Conservation (phyloP, 1,140 invertebrate genomes). For the Drosophila pruinosa region DNA sequence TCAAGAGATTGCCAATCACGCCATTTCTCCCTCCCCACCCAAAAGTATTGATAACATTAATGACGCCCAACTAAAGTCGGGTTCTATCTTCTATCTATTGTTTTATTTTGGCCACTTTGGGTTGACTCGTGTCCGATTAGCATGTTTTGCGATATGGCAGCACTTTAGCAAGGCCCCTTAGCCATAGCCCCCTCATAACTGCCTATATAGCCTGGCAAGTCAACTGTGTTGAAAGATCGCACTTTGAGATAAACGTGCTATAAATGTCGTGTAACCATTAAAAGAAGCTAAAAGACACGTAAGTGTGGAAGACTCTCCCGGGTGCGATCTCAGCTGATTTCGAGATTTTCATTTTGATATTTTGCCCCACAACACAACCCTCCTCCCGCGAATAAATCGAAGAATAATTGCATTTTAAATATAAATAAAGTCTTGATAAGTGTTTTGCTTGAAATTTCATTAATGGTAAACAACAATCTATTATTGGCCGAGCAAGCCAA, state of each 20-base stretch:
- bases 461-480: neutral
- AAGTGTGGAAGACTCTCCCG: neutral
- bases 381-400: neutral
- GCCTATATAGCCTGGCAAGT: neutral
- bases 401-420: conserved; percentile 2
- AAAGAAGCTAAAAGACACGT: neutral
- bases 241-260: neutral
- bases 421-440: conserved; percentile 1
- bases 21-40: neutral
- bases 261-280: neutral
- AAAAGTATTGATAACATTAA: conserved; percentile 12
- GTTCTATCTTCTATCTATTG: neutral
- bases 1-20: conserved; percentile 46
- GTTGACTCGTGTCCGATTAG: conserved; percentile 3
- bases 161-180: neutral
- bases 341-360: neutral
- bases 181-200: too few species aligned
- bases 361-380: neutral
- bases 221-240: neutral
- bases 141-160: neutral
- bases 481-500: neutral
- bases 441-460: neutral
- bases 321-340: neutral
- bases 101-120: neutral
- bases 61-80: neutral